Percentiles rank a stretch among this genome's conserved stretches.
phyloP scores from a whole-genome alignment of 2,113 vertebrate species.

The Gymnobelideus leadbeateri region DNA sequence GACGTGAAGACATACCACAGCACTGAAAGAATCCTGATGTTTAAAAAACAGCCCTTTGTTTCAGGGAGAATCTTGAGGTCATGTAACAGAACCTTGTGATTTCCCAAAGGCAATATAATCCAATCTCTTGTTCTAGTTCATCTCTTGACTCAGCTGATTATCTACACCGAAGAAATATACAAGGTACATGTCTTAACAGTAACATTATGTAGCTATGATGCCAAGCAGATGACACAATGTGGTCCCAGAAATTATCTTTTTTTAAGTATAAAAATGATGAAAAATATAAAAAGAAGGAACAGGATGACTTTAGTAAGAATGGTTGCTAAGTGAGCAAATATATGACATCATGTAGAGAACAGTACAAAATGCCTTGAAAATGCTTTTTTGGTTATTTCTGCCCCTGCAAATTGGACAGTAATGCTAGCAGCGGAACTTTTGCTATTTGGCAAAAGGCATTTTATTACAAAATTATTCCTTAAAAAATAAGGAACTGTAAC shows the following conservation, averaged over 20 bases:
- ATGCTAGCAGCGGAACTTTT: background rate
- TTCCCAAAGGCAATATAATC: background rate
- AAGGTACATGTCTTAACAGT: background rate
- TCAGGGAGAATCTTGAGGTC: background rate
- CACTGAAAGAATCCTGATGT: background rate
- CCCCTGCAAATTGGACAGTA: background rate
- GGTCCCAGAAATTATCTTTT: background rate
- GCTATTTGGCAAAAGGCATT: background rate
- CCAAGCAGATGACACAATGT: background rate
- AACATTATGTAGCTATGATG: background rate
- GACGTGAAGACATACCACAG: background rate
- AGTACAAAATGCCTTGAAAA: background rate
- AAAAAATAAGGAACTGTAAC: background rate
- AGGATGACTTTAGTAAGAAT: slow-evolving; percentile 28
- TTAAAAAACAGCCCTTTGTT: background rate
- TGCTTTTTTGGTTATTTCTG: slow-evolving; percentile 1
- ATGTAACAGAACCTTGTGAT: background rate
- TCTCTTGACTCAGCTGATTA: background rate
- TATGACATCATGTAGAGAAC: slow-evolving; percentile 41
- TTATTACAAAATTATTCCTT: background rate
- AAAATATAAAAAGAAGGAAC: slow-evolving; percentile 25
- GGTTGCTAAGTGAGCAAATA: background rate
- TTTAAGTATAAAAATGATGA: background rate
- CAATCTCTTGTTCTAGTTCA: background rate
- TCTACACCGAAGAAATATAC: background rate